Evolutionary conservation across 2,888 invertebrate species (phyloP).

Genomic region (Synanthedon tipuliformis): DNA sequence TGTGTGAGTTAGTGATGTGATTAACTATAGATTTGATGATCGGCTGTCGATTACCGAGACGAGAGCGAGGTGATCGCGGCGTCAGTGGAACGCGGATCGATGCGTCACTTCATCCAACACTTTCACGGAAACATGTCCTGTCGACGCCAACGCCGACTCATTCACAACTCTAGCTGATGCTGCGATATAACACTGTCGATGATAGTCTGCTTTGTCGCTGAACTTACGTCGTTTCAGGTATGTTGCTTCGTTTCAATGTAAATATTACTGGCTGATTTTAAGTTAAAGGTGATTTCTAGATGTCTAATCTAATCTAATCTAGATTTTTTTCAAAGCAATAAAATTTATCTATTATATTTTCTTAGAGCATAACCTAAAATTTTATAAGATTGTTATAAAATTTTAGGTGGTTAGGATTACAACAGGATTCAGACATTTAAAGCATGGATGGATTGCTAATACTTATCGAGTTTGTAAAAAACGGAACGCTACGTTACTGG

Average conservation of each 20-base stretch:
- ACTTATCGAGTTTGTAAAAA: no score
- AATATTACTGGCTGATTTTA: no score
- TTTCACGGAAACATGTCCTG: slow-evolving; percentile 41
- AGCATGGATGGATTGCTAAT: no score
- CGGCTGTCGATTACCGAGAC: slow-evolving; percentile 16
- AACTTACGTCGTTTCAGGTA: slow-evolving; percentile 67
- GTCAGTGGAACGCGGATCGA: slow-evolving; percentile 25
- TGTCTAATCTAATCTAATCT: no score
- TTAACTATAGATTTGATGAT: slow-evolving; percentile 18
- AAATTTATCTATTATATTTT: no score
- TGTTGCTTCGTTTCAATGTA: slow-evolving; percentile 12
- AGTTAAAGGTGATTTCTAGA: no score
- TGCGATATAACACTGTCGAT: slow-evolving; percentile 61
- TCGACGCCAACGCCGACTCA: slow-evolving; percentile 59
- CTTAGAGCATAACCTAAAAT: no score
- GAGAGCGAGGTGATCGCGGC: slow-evolving; percentile 16
- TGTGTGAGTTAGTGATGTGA: slow-evolving; percentile 32
- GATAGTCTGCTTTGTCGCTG: slow-evolving; percentile 69
- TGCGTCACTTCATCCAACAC: slow-evolving; percentile 22
- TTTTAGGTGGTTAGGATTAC: no score
- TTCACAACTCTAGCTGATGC: slow-evolving; percentile 56
- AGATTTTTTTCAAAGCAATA: no score
- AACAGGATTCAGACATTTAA: no score
- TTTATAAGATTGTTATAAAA: no score
- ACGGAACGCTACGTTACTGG: no score